These are phyloP conservation scores for Ascidia mentula DNA, from an alignment of 23 tunicate genomes.

Conservation along the genomic window DNA sequence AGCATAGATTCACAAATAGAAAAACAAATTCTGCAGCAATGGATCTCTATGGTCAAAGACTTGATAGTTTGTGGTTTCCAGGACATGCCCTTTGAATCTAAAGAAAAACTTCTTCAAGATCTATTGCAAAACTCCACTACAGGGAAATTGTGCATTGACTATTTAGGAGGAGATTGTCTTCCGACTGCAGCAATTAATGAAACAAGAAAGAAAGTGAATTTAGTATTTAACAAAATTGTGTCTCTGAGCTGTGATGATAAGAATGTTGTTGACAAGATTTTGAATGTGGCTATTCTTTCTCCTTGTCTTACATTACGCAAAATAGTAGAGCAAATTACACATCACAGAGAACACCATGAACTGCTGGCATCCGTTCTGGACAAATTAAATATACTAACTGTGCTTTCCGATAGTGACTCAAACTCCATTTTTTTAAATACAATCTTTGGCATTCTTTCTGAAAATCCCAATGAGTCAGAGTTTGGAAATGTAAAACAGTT, in stretches of 20 bases:
- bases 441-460: background rate
- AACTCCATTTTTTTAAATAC: background rate
- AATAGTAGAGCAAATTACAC: slow-evolving; percentile 23
- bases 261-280: background rate
- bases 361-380: slow-evolving; percentile 1
- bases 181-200: background rate
- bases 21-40: background rate
- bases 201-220: background rate
- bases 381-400: background rate
- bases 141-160: background rate
- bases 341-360: slow-evolving; percentile 32
- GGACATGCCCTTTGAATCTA: background rate
- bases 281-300: slow-evolving; percentile 22
- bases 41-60: background rate
- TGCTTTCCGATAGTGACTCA: background rate
- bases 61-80: background rate
- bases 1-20: background rate
- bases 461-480: background rate
- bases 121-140: background rate
- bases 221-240: slow-evolving; percentile 6
- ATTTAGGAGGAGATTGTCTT: background rate
- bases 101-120: background rate
- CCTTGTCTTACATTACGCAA: slow-evolving; percentile 28
- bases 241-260: background rate
- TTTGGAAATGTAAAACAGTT: background rate